A percentile compares a stretch with the other conserved stretches of the same genome.
phyloP scores from a whole-genome alignment of 2,888 invertebrate species.

The Mechanitis mazaeus region DNA sequence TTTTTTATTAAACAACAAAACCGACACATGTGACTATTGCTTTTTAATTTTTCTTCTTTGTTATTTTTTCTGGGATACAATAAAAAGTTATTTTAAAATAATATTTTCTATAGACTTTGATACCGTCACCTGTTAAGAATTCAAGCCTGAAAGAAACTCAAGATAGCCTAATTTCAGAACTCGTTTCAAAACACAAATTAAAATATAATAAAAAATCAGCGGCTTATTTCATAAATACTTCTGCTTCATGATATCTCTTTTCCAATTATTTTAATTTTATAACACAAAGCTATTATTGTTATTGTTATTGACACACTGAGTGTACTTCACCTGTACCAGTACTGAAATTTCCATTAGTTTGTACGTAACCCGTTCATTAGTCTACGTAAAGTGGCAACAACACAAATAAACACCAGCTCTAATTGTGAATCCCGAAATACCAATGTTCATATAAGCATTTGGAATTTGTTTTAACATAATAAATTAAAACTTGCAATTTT shows the following conservation, averaged over 20 bases:
- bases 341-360: slow-evolving; percentile 33
- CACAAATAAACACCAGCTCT: slow-evolving; percentile 31
- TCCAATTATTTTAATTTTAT: slow-evolving; percentile 3
- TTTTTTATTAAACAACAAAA: too few species aligned
- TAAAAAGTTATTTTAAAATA: too few species aligned
- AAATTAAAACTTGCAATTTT: background rate
- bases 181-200: too few species aligned
- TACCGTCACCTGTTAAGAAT: too few species aligned
- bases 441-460: slow-evolving; percentile 19
- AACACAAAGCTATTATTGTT: background rate
- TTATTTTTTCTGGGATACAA: too few species aligned
- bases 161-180: too few species aligned
- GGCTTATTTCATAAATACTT: too few species aligned
- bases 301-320: slow-evolving; percentile 8
- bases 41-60: too few species aligned
- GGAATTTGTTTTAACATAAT: slow-evolving; percentile 5
- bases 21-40: too few species aligned
- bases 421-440: slow-evolving; percentile 27
- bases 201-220: too few species aligned
- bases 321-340: slow-evolving; percentile 18
- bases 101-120: too few species aligned
- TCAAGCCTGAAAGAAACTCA: too few species aligned
- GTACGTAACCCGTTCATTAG: slow-evolving; percentile 33
- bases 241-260: background rate
- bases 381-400: slow-evolving; percentile 31